Conservation (phyloP, 1,140 invertebrate species). For the Centruroides vittatus region DNA sequence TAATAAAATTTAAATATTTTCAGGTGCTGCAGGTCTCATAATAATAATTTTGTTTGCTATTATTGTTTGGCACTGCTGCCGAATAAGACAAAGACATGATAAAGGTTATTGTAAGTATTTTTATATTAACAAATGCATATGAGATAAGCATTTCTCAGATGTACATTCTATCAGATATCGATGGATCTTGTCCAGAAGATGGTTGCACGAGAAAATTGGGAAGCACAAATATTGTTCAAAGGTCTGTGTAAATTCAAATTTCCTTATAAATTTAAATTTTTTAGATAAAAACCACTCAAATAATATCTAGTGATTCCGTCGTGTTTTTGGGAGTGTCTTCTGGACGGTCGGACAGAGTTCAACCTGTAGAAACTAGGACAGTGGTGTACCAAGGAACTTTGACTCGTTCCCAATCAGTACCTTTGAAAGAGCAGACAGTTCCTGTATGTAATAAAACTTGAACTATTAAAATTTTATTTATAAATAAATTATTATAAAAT, state of each 20-base stretch:
- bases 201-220: too few species aligned
- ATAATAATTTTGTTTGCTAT: conserved; percentile 32
- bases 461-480: not conserved
- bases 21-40: conserved; percentile 28
- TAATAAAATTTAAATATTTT: not conserved
- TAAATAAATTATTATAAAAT: too few species aligned
- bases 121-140: not conserved
- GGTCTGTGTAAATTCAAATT: too few species aligned
- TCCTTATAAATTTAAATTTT: too few species aligned
- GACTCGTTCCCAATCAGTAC: conserved; percentile 17
- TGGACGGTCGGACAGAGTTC: too few species aligned
- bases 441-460: not conserved
- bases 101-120: conserved; percentile 36
- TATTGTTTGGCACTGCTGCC: conserved; percentile 37
- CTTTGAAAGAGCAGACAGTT: conserved; percentile 16
- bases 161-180: too few species aligned
- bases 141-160: too few species aligned
- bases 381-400: conserved; percentile 18
- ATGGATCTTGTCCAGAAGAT: too few species aligned
- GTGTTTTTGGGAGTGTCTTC: conserved; percentile 22
- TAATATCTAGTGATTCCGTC: conserved; percentile 21
- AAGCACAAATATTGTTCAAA: too few species aligned
- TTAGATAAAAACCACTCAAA: too few species aligned
- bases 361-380: conserved; percentile 15
- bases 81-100: conserved; percentile 29